These are phyloP conservation scores for Habrosyne pyritoides DNA, from an alignment of 2,888 invertebrate species.

Conservation along the genomic window DNA sequence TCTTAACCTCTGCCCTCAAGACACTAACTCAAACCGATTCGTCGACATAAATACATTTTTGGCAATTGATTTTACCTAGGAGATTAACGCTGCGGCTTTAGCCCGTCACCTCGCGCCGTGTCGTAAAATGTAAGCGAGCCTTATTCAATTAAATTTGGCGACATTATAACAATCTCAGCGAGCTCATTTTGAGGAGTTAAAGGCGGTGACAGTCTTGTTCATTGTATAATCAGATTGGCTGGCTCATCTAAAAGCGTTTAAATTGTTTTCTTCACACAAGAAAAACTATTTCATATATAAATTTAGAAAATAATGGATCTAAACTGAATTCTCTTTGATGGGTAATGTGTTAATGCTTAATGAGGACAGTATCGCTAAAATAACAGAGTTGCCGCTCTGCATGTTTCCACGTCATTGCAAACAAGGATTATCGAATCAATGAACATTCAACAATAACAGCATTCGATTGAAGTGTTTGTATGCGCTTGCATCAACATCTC, in stretches of 20 bases:
- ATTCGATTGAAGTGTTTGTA: not conserved
- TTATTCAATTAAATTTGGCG: conserved; percentile 81
- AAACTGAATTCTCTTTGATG: no score
- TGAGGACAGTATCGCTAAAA: not conserved
- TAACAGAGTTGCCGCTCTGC: not conserved
- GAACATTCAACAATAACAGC: not conserved
- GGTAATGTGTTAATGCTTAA: not conserved
- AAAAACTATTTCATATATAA: conserved; percentile 3
- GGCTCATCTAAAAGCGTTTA: conserved; percentile 26
- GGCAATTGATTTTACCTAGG: conserved; percentile 76
- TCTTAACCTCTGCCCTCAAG: conserved; percentile 53
- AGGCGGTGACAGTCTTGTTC: conserved; percentile 58
- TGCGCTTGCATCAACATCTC: not conserved
- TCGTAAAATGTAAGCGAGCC: conserved; percentile 80
- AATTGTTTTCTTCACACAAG: conserved; percentile 24
- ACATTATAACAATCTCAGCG: conserved; percentile 78
- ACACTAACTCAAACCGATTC: conserved; percentile 41
- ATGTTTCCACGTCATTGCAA: conserved; percentile 13
- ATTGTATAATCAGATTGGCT: conserved; percentile 59
- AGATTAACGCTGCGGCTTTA: conserved; percentile 78
- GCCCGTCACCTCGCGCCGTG: conserved; percentile 55
- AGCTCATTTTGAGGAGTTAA: conserved; percentile 66
- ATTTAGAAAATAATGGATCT: not conserved
- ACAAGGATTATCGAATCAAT: conserved; percentile 21
- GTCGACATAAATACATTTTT: conserved; percentile 68